Evolutionary conservation across 1,140 invertebrate species (phyloP).

Genomic region (Brachionus plicatilis): DNA sequence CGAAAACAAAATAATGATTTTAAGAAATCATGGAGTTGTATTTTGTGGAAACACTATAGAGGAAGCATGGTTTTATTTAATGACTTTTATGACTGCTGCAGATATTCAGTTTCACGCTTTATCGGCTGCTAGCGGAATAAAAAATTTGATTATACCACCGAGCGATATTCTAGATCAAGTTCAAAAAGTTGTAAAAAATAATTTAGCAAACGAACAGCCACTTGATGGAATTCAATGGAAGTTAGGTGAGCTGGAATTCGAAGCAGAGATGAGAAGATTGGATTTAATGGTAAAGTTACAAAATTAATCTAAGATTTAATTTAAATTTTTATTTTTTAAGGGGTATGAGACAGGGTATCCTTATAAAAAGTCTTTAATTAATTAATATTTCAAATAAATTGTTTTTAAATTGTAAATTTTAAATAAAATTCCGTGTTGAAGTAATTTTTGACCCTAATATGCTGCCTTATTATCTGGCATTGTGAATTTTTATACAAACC

Average conservation of each 20-base stretch:
- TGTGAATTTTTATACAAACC: too few species aligned
- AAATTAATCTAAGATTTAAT: not conserved
- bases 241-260: slow-evolving; percentile 91
- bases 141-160: not conserved
- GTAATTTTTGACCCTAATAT: not conserved
- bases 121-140: not conserved
- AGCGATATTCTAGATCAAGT: slow-evolving; percentile 11
- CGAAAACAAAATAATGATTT: slow-evolving; percentile 75
- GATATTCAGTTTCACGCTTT: slow-evolving; percentile 11
- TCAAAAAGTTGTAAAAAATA: not conserved
- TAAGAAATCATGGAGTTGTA: slow-evolving; percentile 87
- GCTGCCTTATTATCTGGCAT: not conserved
- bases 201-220: slow-evolving; percentile 48
- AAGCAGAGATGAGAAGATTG: slow-evolving; percentile 92
- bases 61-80: slow-evolving; percentile 75
- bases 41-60: slow-evolving; percentile 93
- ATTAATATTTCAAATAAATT: not conserved
- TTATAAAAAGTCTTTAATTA: not conserved
- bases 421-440: not conserved
- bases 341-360: slow-evolving; percentile 14
- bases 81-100: slow-evolving; percentile 35
- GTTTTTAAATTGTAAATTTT: not conserved
- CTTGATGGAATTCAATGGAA: slow-evolving; percentile 65
- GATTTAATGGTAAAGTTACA: slow-evolving; percentile 58
- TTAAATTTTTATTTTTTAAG: not conserved